phyloP scores from a whole-genome alignment of 2,113 vertebrate species.

The Gorsachius goisagi region DNA sequence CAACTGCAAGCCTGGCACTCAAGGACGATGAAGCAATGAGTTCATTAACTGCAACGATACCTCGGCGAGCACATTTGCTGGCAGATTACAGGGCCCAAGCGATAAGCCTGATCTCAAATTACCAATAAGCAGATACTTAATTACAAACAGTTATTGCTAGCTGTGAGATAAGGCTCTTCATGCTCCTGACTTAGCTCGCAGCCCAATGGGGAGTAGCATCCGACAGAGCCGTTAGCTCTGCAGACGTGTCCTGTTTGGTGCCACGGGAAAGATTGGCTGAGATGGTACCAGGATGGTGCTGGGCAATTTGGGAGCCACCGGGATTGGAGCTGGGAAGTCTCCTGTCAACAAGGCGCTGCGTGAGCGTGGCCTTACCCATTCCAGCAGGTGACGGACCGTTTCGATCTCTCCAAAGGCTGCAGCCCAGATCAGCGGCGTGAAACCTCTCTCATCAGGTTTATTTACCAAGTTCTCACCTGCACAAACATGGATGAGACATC shows the following conservation, averaged over 20 bases:
- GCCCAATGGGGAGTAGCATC: neutral
- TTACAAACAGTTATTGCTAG: conserved; percentile 24
- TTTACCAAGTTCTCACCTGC: conserved; percentile 87
- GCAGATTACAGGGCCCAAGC: neutral
- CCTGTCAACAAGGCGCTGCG: neutral
- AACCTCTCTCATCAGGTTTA: conserved; percentile 88
- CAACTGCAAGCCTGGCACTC: neutral
- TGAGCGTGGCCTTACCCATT: conserved; percentile 76
- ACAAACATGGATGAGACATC: neutral
- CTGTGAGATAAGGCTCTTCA: neutral
- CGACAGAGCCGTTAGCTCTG: neutral
- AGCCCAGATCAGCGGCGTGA: conserved; percentile 96
- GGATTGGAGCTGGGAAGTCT: neutral
- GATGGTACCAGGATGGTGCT: neutral
- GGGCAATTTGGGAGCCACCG: rapidly evolving
- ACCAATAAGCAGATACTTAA: conserved; percentile 34
- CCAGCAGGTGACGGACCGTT: conserved; percentile 87
- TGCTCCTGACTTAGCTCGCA: neutral
- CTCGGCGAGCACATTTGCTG: neutral
- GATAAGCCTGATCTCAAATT: conserved; percentile 6
- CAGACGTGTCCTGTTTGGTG: neutral
- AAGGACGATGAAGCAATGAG: neutral
- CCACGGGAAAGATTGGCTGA: neutral
- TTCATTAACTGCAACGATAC: neutral
- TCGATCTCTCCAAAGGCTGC: conserved; percentile 93